Evolutionary conservation across 2,113 vertebrate species (phyloP).

Genomic region (Oncorhynchus tshawytscha): DNA sequence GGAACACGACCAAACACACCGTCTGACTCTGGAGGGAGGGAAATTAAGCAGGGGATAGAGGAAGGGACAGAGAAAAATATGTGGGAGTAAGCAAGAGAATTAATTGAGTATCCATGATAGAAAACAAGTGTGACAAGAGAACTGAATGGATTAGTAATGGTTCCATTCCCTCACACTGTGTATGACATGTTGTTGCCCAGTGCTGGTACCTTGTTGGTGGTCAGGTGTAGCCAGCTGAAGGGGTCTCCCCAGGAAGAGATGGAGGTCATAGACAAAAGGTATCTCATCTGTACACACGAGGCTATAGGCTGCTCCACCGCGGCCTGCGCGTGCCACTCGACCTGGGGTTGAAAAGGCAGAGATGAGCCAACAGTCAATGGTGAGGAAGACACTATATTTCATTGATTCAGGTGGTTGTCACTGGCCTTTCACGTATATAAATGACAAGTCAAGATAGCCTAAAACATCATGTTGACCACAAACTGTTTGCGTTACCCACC

Average conservation of each 20-base stretch:
- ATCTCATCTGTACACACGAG: constrained; percentile 88
- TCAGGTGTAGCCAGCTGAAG: constrained; percentile 73
- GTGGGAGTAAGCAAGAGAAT: too few species aligned
- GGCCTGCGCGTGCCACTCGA: constrained; percentile 90
- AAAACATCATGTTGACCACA: too few species aligned
- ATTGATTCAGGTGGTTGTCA: background rate
- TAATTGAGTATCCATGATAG: too few species aligned
- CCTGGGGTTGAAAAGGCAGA: constrained; percentile 66
- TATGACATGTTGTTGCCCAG: background rate
- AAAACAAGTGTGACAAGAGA: background rate
- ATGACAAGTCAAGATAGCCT: too few species aligned
- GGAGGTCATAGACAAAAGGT: constrained; percentile 87
- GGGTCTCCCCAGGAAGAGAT: constrained; percentile 87
- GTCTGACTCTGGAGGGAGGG: constrained; percentile 43
- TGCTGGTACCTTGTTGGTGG: constrained; percentile 68
- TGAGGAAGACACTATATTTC: background rate
- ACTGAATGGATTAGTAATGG: background rate
- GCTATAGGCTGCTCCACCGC: constrained; percentile 85
- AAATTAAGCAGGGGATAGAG: background rate
- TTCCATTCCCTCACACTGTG: background rate
- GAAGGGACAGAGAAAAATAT: background rate
- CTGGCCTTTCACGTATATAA: background rate
- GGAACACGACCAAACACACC: constrained; percentile 88
- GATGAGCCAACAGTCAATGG: background rate
- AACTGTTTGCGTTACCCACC: constrained; percentile 72